These are phyloP conservation scores for Podiceps cristatus DNA, from an alignment of 2,113 vertebrate genomes.

Conservation along the genomic window DNA sequence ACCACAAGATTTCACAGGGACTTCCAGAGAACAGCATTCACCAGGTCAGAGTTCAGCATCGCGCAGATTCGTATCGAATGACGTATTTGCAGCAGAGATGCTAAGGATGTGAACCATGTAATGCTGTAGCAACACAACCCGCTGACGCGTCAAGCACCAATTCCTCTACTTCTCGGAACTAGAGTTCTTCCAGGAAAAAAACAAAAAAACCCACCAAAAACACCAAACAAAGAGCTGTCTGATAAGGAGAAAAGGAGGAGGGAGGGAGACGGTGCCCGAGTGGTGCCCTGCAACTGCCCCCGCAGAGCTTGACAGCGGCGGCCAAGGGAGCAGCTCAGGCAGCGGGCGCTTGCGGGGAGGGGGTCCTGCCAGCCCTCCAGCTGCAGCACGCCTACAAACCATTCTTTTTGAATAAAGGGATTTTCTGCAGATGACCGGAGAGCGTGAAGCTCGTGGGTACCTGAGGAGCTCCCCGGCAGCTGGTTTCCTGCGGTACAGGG, in stretches of 20 bases:
- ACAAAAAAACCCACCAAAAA: neutral
- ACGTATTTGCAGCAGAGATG: neutral
- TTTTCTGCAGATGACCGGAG: neutral
- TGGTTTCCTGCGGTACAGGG: neutral
- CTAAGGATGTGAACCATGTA: neutral
- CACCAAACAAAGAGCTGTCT: neutral
- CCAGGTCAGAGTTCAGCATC: conserved; percentile 43
- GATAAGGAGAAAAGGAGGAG: neutral
- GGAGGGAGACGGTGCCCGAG: too few species aligned
- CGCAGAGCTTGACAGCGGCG: neutral
- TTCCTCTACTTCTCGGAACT: neutral
- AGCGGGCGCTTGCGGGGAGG: fast-evolving
- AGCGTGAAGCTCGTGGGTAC: neutral
- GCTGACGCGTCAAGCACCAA: neutral
- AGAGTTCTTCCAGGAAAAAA: neutral
- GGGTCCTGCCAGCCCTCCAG: neutral
- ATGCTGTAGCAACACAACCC: neutral
- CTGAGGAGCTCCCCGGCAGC: fast-evolving
- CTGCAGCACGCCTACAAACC: neutral
- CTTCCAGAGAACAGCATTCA: conserved; percentile 7
- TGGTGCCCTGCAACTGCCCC: too few species aligned
- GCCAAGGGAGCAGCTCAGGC: neutral
- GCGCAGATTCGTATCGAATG: neutral
- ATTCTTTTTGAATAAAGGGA: neutral
- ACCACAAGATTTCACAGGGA: conserved; percentile 7